Evolutionary conservation across 2,113 vertebrate species (phyloP).

Genomic region (Acanthochromis polyacanthus): DNA sequence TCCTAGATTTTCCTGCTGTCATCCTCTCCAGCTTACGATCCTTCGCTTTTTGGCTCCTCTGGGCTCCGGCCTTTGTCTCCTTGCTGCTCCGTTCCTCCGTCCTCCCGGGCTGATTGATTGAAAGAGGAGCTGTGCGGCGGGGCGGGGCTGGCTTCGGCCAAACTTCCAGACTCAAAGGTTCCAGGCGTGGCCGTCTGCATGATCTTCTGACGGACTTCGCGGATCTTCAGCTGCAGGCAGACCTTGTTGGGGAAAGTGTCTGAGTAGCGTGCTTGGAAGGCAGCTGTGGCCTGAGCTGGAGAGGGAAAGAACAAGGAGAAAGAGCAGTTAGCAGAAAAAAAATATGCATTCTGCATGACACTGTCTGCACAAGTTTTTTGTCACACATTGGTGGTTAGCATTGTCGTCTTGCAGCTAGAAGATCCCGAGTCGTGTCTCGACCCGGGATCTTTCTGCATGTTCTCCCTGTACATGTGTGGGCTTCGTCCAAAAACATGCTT

Average conservation of each 20-base stretch:
- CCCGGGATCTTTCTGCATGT: too few relatives aligned
- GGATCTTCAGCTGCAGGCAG: conserved; percentile 94
- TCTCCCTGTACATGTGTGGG: too few relatives aligned
- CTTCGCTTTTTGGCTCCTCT: conserved; percentile 80
- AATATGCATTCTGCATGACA: not conserved
- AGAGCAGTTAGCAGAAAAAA: not conserved
- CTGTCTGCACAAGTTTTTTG: too few relatives aligned
- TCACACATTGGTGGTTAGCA: too few relatives aligned
- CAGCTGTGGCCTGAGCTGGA: conserved; percentile 92
- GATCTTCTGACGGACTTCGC: conserved; percentile 96
- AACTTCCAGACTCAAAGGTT: conserved; percentile 73
- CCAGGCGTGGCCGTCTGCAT: conserved; percentile 92
- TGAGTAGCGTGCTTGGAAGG: conserved; percentile 91
- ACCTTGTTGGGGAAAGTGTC: conserved; percentile 95
- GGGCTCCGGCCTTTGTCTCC: conserved; percentile 67
- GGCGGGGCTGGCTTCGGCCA: conserved; percentile 38
- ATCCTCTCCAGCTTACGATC: conserved; percentile 65
- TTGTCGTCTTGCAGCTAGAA: too few relatives aligned
- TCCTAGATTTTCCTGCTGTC: conserved; percentile 41
- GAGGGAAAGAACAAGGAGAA: not conserved
- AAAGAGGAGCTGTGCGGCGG: conserved; percentile 70
- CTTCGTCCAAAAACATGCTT: too few relatives aligned
- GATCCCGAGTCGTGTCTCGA: too few relatives aligned
- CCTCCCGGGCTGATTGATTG: conserved; percentile 69
- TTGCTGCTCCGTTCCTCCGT: conserved; percentile 61